Conservation (phyloP, 2,113 vertebrate genomes). For the Elachura formosa region DNA sequence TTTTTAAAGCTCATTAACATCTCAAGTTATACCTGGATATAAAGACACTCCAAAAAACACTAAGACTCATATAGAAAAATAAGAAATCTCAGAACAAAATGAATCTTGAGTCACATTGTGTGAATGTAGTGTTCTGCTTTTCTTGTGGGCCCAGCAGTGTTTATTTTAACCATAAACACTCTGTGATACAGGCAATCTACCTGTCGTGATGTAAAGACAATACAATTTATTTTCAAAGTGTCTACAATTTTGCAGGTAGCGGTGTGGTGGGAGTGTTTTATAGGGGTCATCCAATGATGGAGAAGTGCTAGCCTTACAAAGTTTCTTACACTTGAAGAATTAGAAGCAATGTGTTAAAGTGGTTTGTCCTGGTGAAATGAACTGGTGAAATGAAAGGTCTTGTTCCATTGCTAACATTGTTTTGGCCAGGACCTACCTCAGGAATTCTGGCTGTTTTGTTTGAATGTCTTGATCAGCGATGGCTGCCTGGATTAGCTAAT, state of each 20-base stretch:
- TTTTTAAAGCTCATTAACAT: neutral
- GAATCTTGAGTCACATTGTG: neutral
- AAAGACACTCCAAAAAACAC: neutral
- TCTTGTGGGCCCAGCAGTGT: neutral
- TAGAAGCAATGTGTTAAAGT: neutral
- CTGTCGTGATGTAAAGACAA: neutral
- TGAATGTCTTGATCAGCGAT: neutral
- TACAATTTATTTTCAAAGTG: neutral
- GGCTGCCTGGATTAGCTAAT: neutral
- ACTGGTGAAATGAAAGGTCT: neutral
- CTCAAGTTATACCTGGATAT: neutral
- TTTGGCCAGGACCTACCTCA: neutral
- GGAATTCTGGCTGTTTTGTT: neutral
- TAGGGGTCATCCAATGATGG: neutral
- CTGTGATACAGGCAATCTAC: neutral
- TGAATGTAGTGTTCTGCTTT: neutral
- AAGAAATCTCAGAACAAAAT: neutral
- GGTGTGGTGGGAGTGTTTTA: neutral
- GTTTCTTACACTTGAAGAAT: neutral
- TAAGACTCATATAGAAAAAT: neutral
- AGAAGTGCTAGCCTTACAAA: neutral
- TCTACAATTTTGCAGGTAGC: neutral
- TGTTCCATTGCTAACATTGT: neutral
- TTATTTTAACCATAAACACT: neutral
- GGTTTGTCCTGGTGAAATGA: neutral